Evolutionary conservation across 2,797 vertebrate genomes (phyloP).

Genomic region (Brachyrhaphis roseni): DNA sequence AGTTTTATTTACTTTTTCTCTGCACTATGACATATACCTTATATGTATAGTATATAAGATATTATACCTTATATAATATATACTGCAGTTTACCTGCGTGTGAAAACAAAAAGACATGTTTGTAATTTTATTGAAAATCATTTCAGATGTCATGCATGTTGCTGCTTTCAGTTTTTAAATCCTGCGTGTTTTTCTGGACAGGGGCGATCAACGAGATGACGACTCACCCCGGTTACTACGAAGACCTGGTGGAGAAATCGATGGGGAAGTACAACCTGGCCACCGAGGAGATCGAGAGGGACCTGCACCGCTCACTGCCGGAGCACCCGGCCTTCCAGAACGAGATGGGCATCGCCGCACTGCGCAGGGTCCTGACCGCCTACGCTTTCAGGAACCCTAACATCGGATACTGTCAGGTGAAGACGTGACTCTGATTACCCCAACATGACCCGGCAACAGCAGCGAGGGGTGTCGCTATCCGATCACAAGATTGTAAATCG

Average conservation of each 20-base stretch:
- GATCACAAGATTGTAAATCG: too few relatives aligned
- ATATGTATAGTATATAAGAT: too few relatives aligned
- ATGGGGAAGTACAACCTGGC: constrained; percentile 98
- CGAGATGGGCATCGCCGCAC: constrained; percentile 96
- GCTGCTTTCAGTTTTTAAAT: not conserved
- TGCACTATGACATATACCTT: not conserved
- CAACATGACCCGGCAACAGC: not conserved
- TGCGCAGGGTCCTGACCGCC: constrained; percentile 94
- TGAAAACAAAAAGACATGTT: not conserved
- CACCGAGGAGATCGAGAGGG: constrained; percentile 97
- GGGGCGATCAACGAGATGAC: constrained; percentile 98
- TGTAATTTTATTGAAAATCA: not conserved
- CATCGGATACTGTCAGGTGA: constrained; percentile 98
- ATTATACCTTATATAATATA: too few relatives aligned
- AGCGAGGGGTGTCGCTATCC: too few relatives aligned
- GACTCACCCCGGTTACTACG: constrained; percentile 96
- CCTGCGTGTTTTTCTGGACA: constrained; percentile 8
- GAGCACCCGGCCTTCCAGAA: constrained; percentile 99
- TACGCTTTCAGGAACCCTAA: constrained; percentile 98
- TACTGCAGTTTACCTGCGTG: not conserved
- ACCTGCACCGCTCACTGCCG: constrained; percentile 96
- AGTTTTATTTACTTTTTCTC: not conserved
- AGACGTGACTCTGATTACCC: not conserved
- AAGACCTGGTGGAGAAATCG: constrained; percentile 95
- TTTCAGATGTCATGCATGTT: not conserved